Evolutionary conservation across 2,888 invertebrate genomes (phyloP).

Genomic region (Timema cristinae): DNA sequence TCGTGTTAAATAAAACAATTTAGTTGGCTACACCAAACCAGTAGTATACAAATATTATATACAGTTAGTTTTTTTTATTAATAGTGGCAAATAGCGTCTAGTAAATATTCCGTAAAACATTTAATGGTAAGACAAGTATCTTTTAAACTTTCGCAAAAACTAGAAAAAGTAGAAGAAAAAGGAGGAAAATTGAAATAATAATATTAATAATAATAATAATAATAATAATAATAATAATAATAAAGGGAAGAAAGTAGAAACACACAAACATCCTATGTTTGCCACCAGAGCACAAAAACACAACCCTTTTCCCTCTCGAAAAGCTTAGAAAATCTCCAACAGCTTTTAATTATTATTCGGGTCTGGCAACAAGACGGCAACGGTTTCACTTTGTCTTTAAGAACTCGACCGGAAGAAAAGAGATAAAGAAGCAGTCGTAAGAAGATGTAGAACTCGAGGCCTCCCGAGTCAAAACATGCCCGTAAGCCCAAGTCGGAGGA

Average conservation of each 20-base stretch:
- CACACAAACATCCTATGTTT: constrained; percentile 13
- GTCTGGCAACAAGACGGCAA: constrained; percentile 17
- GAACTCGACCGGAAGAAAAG: constrained; percentile 22
- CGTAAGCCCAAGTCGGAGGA: too few species aligned
- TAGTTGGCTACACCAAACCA: too few species aligned
- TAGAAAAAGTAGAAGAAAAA: neutral
- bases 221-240: neutral
- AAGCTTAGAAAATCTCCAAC: constrained; percentile 10
- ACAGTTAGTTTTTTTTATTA: too few species aligned
- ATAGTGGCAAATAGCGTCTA: too few species aligned
- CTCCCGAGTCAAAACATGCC: too few species aligned
- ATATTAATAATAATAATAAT: too few species aligned
- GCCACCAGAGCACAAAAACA: neutral
- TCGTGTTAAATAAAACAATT: too few species aligned
- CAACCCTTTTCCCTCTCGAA: neutral
- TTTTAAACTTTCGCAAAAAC: too few species aligned
- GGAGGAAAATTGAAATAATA: neutral
- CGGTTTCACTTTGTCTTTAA: constrained; percentile 19
- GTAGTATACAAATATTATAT: too few species aligned
- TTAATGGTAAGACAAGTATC: too few species aligned
- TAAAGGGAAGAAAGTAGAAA: neutral
- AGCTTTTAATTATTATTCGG: constrained; percentile 25
- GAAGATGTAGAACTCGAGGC: neutral
- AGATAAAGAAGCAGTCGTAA: constrained; percentile 6
- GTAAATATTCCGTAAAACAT: too few species aligned